Conservation (phyloP, 2,113 vertebrate genomes). For the Elanus axillaris region DNA sequence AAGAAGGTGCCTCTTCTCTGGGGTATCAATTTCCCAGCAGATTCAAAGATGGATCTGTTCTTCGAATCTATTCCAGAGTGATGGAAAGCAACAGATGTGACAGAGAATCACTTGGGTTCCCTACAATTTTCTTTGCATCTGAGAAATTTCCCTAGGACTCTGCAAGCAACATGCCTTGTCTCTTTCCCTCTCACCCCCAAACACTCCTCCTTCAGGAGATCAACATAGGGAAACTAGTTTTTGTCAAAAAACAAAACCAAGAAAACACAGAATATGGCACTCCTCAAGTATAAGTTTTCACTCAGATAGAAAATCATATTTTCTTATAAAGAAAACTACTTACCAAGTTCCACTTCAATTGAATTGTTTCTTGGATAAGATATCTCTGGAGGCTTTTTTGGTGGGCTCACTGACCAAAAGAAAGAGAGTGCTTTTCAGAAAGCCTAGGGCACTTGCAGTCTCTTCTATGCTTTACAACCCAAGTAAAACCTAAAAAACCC, state of each 20-base stretch:
- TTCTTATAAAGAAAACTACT: constrained; percentile 42
- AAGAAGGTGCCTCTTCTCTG: background rate
- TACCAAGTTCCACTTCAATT: constrained; percentile 75
- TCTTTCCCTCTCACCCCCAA: background rate
- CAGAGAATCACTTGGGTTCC: background rate
- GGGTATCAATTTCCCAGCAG: background rate
- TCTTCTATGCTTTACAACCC: background rate
- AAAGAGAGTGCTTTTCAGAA: constrained; percentile 2
- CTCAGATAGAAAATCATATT: background rate
- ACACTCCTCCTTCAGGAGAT: background rate
- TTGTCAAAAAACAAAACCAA: background rate
- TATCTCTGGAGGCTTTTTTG: constrained; percentile 72
- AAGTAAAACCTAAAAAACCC: background rate
- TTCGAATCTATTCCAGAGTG: background rate
- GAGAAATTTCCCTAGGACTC: background rate
- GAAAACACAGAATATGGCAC: background rate
- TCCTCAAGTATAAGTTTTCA: background rate
- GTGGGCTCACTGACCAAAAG: constrained; percentile 37
- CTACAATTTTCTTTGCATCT: background rate
- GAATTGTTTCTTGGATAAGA: constrained; percentile 73
- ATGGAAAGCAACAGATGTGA: background rate
- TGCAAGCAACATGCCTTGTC: background rate
- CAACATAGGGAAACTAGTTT: background rate
- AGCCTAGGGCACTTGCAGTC: background rate
- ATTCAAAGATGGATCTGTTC: background rate